Evolutionary conservation across 2,797 vertebrate genomes (phyloP).

Genomic region (Zalophus californianus): DNA sequence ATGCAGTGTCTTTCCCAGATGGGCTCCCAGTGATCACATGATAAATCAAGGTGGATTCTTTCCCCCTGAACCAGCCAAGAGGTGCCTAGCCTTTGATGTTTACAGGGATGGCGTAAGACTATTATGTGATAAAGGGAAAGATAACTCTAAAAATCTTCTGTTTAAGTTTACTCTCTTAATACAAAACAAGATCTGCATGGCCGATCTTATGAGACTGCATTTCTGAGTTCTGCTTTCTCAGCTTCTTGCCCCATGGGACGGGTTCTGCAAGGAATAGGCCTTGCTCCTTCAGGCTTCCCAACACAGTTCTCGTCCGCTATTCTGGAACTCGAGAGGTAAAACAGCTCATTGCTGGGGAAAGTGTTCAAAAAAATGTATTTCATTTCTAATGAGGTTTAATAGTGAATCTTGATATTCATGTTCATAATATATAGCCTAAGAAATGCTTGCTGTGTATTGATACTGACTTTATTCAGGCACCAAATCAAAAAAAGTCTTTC

Average conservation of each 20-base stretch:
- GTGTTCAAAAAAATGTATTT: background rate
- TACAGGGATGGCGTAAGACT: background rate
- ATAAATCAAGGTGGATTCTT: background rate
- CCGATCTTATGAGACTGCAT: slow-evolving; percentile 47
- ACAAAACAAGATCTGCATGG: background rate
- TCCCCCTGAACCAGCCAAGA: background rate
- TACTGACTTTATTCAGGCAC: slow-evolving; percentile 9
- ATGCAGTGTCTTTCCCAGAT: background rate
- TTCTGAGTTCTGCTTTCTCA: slow-evolving; percentile 38
- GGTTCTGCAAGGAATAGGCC: background rate
- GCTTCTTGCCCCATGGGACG: background rate
- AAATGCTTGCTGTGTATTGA: background rate
- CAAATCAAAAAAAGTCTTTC: slow-evolving; percentile 16
- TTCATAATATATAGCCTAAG: background rate
- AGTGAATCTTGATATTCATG: slow-evolving; percentile 5
- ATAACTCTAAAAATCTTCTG: slow-evolving; percentile 51
- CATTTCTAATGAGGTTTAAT: slow-evolving; percentile 35
- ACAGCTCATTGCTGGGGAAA: background rate
- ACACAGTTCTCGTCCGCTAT: background rate
- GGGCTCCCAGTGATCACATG: background rate
- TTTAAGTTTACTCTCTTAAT: slow-evolving; percentile 74
- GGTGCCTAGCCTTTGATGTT: background rate
- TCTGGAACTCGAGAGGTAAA: slow-evolving; percentile 57
- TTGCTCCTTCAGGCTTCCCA: background rate
- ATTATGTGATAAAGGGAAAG: slow-evolving; percentile 7